phyloP scores from a whole-genome alignment of 2,888 invertebrate genomes.

The Andrena praecox region DNA sequence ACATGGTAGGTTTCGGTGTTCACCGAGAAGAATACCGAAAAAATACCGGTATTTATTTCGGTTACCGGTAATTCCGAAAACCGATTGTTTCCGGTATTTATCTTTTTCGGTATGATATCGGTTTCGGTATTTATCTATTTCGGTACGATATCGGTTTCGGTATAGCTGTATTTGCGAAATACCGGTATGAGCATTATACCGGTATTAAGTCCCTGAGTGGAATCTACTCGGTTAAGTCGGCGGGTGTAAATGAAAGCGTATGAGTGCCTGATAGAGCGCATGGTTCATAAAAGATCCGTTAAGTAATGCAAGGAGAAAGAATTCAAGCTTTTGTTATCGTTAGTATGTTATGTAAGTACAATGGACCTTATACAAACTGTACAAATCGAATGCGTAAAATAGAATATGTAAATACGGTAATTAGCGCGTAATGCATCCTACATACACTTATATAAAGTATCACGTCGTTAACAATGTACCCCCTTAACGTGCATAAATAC shows the following conservation, averaged over 20 bases:
- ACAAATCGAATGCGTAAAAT: constrained; percentile 52
- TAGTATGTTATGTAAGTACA: constrained; percentile 10
- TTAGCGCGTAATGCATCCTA: constrained; percentile 2
- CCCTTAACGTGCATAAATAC: background rate
- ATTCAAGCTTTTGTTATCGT: constrained; percentile 18
- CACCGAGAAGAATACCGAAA: too few relatives aligned
- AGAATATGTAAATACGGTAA: constrained; percentile 50
- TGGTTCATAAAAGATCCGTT: background rate
- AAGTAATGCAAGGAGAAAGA: background rate
- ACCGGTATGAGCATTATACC: too few relatives aligned
- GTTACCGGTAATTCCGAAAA: too few relatives aligned
- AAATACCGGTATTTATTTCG: too few relatives aligned
- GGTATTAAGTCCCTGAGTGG: too few relatives aligned
- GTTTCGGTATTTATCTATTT: too few relatives aligned
- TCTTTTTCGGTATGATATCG: too few relatives aligned
- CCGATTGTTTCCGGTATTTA: too few relatives aligned
- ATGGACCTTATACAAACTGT: constrained; percentile 44
- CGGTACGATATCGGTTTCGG: too few relatives aligned
- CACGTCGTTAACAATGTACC: constrained; percentile 1
- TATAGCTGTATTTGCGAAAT: too few relatives aligned
- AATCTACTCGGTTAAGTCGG: constrained; percentile 30
- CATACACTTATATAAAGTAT: background rate
- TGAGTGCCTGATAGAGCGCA: constrained; percentile 30
- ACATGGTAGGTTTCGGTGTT: too few relatives aligned
- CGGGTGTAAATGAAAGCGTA: constrained; percentile 52